phyloP scores from a whole-genome alignment of 2,888 invertebrate genomes.

The Drosophila paramelanica region DNA sequence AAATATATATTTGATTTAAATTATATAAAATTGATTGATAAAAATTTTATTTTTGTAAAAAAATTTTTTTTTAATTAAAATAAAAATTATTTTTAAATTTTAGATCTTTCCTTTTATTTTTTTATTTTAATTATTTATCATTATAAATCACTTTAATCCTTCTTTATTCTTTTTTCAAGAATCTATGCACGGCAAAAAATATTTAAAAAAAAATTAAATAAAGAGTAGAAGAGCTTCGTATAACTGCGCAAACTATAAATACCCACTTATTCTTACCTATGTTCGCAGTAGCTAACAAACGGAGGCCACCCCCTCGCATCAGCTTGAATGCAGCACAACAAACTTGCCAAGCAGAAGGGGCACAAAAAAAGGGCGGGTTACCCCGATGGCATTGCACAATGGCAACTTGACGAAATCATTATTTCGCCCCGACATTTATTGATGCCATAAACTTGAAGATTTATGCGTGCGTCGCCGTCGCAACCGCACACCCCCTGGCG shows the following conservation, averaged over 20 bases:
- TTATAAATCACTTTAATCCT: too few relatives aligned
- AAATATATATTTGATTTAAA: too few relatives aligned
- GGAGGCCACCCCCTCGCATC: slow-evolving; percentile 11
- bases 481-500: slow-evolving; percentile 35
- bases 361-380: slow-evolving; percentile 33
- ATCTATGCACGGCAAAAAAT: too few relatives aligned
- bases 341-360: slow-evolving; percentile 12
- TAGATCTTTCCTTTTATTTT: too few relatives aligned
- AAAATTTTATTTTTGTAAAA: too few relatives aligned
- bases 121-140: too few relatives aligned
- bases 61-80: background rate
- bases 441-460: slow-evolving; percentile 85
- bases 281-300: slow-evolving; percentile 4
- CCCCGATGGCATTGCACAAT: slow-evolving; percentile 57
- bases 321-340: slow-evolving; percentile 36
- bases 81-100: background rate
- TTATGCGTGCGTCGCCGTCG: slow-evolving; percentile 75
- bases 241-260: background rate
- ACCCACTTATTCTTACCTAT: background rate
- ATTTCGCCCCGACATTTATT: slow-evolving; percentile 84
- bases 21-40: too few relatives aligned
- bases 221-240: slow-evolving; percentile 5
- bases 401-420: slow-evolving; percentile 81
- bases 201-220: background rate
- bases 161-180: too few relatives aligned